Conservation (phyloP, 1,140 invertebrate genomes). For the Papilio dardanus region DNA sequence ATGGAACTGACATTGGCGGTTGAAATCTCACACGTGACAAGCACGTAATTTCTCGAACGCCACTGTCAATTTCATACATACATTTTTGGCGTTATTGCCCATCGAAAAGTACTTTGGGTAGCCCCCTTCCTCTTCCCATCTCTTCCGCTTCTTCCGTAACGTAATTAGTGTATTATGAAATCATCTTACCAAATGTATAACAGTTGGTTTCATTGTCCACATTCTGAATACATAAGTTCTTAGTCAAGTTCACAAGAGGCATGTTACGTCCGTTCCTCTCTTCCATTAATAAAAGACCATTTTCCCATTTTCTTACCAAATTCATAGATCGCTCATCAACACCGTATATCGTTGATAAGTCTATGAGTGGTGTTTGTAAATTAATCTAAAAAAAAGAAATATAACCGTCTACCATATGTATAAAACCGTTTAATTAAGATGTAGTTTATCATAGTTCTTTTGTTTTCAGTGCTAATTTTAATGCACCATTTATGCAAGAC, state of each 20-base stretch:
- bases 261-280: conserved; percentile 49
- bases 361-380: conserved; percentile 62
- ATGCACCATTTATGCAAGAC: no score
- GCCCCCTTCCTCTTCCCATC: no score
- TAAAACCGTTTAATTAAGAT: no score
- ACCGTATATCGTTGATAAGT: conserved; percentile 65
- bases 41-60: no score
- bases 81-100: no score
- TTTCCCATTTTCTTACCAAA: conserved; percentile 46
- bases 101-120: no score
- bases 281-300: conserved; percentile 55
- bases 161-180: neutral
- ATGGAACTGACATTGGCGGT: no score
- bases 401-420: neutral
- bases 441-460: no score
- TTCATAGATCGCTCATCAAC: conserved; percentile 51
- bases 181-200: conserved; percentile 57
- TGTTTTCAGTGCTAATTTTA: no score
- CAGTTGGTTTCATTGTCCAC: conserved; percentile 50
- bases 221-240: conserved; percentile 51
- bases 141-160: no score
- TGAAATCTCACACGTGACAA: no score
- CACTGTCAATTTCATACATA: no score
- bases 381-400: conserved; percentile 49
- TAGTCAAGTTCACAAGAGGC: conserved; percentile 43